phyloP scores from a whole-genome alignment of 1,140 invertebrate species.

The Penaeus vannamei region DNA sequence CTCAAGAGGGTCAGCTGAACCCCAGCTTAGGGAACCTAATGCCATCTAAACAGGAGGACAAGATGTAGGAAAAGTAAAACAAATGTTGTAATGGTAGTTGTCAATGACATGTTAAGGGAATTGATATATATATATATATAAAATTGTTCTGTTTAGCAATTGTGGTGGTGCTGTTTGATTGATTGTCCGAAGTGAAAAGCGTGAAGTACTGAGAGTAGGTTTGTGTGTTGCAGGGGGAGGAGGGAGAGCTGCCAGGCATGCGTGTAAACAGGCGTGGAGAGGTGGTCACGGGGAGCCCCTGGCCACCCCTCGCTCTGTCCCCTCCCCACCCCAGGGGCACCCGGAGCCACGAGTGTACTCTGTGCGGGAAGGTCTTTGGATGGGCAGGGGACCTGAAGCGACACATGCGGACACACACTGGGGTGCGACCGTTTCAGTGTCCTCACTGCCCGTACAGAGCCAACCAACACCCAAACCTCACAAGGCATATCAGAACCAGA shows the following conservation, averaged over 20 bases:
- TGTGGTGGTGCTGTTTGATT: constrained; percentile 46
- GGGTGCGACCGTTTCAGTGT: constrained; percentile 75
- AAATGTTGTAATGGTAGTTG: no score
- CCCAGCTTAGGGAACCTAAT: constrained; percentile 1
- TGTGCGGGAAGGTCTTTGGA: constrained; percentile 70
- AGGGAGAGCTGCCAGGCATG: constrained; percentile 56
- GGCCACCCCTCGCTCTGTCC: constrained; percentile 52
- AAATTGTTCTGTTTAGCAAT: background rate
- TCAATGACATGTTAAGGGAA: no score
- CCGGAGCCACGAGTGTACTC: constrained; percentile 68
- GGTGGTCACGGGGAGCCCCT: constrained; percentile 40
- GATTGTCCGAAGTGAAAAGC: background rate
- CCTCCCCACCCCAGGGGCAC: constrained; percentile 41
- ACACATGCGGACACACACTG: constrained; percentile 70
- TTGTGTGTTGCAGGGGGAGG: constrained; percentile 64
- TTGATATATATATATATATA: background rate
- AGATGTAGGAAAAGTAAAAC: background rate
- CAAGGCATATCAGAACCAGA: constrained; percentile 58
- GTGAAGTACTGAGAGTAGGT: constrained; percentile 57
- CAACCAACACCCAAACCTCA: constrained; percentile 61
- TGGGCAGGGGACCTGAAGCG: constrained; percentile 69
- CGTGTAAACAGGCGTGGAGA: constrained; percentile 53
- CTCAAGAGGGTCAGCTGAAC: background rate
- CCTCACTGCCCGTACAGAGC: constrained; percentile 71
- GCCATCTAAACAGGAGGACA: background rate